phyloP scores from a whole-genome alignment of 2,888 invertebrate genomes.

The Drosophila neonasuta region DNA sequence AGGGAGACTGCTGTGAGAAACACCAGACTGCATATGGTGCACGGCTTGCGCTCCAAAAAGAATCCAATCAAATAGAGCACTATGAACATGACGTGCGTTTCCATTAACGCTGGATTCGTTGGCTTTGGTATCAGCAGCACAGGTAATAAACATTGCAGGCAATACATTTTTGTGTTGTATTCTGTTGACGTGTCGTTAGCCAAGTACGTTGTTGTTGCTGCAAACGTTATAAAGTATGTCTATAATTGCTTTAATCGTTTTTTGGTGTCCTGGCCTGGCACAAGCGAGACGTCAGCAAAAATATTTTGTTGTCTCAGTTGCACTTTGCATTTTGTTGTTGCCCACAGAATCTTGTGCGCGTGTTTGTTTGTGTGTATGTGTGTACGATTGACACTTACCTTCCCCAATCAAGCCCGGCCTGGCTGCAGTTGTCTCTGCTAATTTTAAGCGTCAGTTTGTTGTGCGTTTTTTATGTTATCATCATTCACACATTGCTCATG shows the following conservation, averaged over 20 bases:
- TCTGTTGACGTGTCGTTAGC: constrained; percentile 5
- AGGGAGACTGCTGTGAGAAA: constrained; percentile 96
- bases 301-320: constrained; percentile 13
- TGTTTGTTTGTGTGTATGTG: not conserved
- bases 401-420: constrained; percentile 36
- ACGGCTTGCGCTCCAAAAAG: constrained; percentile 97
- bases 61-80: constrained; percentile 97
- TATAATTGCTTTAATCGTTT: constrained; percentile 37
- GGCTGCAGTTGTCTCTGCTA: constrained; percentile 5
- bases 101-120: constrained; percentile 96
- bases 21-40: constrained; percentile 97
- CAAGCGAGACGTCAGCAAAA: constrained; percentile 47
- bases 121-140: constrained; percentile 98
- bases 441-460: constrained; percentile 40
- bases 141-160: constrained; percentile 98
- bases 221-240: constrained; percentile 10
- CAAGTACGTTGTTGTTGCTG: constrained; percentile 11
- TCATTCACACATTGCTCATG: constrained; percentile 54
- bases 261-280: constrained; percentile 24
- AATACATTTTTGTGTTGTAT: constrained; percentile 88
- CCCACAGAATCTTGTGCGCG: not conserved
- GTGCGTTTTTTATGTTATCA: constrained; percentile 55
- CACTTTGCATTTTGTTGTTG: constrained; percentile 5
- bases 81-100: constrained; percentile 99
- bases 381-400: constrained; percentile 34